Conservation (phyloP, 2,113 vertebrate genomes). For the Cyrtonyx montezumae region DNA sequence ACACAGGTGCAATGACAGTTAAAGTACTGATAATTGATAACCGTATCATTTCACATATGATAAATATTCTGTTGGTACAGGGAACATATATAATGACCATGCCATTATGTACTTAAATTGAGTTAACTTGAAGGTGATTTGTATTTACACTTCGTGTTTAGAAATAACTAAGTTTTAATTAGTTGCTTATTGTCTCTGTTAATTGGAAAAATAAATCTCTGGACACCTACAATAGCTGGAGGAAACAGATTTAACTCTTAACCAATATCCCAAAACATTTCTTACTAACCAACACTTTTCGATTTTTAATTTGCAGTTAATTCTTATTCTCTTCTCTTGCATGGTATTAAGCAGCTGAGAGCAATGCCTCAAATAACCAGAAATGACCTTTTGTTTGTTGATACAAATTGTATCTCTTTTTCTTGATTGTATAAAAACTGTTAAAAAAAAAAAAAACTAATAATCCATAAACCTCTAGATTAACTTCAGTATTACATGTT, state of each 20-base stretch:
- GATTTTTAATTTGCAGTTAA: slow-evolving; percentile 66
- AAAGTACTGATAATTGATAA: not conserved
- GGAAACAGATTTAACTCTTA: not conserved
- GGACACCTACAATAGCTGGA: not conserved
- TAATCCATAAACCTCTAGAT: slow-evolving; percentile 74
- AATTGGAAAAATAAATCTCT: not conserved
- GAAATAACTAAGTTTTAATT: not conserved
- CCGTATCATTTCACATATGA: not conserved
- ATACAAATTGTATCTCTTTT: slow-evolving; percentile 99
- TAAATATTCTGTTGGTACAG: not conserved
- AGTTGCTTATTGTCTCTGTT: not conserved
- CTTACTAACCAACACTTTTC: slow-evolving; percentile 7
- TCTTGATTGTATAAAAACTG: slow-evolving; percentile 97
- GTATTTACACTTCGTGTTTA: not conserved
- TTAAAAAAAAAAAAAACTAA: slow-evolving; percentile 39
- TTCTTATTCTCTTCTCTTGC: slow-evolving; percentile 70
- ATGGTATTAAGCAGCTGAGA: slow-evolving; percentile 87
- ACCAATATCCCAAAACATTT: slow-evolving; percentile 6
- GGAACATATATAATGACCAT: not conserved
- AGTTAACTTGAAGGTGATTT: not conserved
- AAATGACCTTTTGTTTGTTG: slow-evolving; percentile 99
- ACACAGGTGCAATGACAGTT: not conserved
- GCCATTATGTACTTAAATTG: not conserved
- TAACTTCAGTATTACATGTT: slow-evolving; percentile 90
- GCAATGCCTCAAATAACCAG: slow-evolving; percentile 94